A percentile compares a stretch with the other conserved stretches of the same genome.
phyloP scores from a whole-genome alignment of 2,797 vertebrate genomes.

The Xenops minutus region DNA sequence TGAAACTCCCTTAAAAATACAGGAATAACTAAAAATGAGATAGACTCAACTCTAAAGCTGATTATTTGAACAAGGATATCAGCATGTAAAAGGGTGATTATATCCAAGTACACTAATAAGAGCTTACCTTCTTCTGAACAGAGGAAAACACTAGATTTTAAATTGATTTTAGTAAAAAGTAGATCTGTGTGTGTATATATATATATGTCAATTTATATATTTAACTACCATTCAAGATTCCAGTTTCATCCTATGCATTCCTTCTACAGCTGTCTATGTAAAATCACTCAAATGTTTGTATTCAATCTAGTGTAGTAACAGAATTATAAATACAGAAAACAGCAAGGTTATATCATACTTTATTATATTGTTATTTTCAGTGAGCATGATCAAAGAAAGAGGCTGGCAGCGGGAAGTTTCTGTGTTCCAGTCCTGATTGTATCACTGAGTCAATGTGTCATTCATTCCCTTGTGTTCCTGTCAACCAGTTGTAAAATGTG shows the following conservation, averaged over 20 bases:
- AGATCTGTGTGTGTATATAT: not conserved
- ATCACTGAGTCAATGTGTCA: slow-evolving; percentile 65
- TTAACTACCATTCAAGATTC: slow-evolving; percentile 10
- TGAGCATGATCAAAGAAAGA: slow-evolving; percentile 8
- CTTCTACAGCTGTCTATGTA: not conserved
- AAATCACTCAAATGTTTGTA: not conserved
- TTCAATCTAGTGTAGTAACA: not conserved
- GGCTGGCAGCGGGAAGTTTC: slow-evolving; percentile 26
- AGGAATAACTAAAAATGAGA: not conserved
- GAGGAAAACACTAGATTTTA: not conserved
- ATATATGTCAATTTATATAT: not conserved
- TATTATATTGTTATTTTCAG: slow-evolving; percentile 53
- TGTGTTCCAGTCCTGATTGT: slow-evolving; percentile 54
- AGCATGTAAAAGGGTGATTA: not conserved
- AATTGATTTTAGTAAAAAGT: not conserved
- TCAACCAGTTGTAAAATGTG: slow-evolving; percentile 68
- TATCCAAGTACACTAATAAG: not conserved
- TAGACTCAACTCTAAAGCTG: not conserved
- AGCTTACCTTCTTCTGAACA: not conserved
- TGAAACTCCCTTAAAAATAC: not conserved
- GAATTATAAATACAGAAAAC: slow-evolving; percentile 14
- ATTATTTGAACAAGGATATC: not conserved
- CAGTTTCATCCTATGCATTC: not conserved
- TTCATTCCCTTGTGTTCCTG: slow-evolving; percentile 66
- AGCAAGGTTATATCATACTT: slow-evolving; percentile 25